Evolutionary conservation across 2,113 vertebrate species (phyloP).

Genomic region (Isichthys henryi): DNA sequence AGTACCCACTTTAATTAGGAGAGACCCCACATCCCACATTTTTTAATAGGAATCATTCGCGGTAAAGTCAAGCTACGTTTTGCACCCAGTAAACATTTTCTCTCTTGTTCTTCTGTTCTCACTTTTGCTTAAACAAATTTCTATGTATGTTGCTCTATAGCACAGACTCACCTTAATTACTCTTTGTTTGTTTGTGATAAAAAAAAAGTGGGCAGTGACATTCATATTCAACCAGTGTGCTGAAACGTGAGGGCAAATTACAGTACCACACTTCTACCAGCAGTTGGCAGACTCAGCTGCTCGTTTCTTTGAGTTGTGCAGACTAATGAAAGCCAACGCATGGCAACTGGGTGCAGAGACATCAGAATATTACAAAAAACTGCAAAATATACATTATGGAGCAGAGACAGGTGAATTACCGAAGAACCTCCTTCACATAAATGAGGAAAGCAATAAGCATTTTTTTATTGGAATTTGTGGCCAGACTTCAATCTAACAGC

Average conservation of each 20-base stretch:
- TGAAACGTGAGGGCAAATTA: background rate
- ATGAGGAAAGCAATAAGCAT: background rate
- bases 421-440: background rate
- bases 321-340: background rate
- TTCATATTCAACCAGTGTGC: background rate
- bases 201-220: background rate
- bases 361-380: background rate
- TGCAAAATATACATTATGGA: background rate
- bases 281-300: constrained; percentile 34
- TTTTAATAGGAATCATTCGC: background rate
- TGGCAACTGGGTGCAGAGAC: background rate
- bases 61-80: background rate
- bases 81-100: background rate
- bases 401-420: background rate
- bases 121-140: background rate
- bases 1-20: background rate
- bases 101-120: background rate
- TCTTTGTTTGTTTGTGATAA: background rate
- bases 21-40: background rate
- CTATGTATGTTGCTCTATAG: background rate
- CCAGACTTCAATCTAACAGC: background rate
- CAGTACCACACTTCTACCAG: constrained; percentile 14
- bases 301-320: background rate
- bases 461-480: background rate
- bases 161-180: background rate